Base-by-base conservation (phyloP, 2,888 invertebrate genomes). In the Callinectes sapidus region DNA sequence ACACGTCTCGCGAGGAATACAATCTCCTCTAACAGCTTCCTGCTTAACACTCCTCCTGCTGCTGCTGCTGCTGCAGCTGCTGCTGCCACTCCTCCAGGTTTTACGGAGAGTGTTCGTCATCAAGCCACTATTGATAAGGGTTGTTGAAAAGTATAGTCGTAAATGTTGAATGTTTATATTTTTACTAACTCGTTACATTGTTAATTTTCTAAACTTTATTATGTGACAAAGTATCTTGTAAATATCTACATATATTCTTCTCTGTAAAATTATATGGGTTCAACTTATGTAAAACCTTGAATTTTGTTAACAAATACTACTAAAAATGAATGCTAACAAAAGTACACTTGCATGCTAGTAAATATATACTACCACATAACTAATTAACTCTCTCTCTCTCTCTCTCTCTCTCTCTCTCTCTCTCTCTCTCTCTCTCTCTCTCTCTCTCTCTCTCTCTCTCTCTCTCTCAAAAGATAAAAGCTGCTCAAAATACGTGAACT, bases 1-100 rank as follows among this genome's bases (percentile, higher is more conserved):
- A 77, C 77, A 28, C 14, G 71, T 42, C 71, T 89, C 89, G 77
- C 71, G 71, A 55, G 35, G 66, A 89, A 66, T 89, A 77, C 89
- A 89, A 89, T 89, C 55, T 89, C 87, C 54, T 54, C 87, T 54
- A 42, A 42, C 87, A 54, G 54, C 87, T 54, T 54, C 55, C 55
- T 77, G 71, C 28, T 77, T 77, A 55, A 89, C 89, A 42, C 13
- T 28, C 1, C n/a, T 71, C 42, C 39, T 28, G 89, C 77, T 28
- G 32, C 61, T 61, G 35, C 14, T 48, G 35, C 32, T 55, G 42
- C 28, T n/a, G n/a, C n/a, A n/a, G n/a, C n/a, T n/a, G n/a, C n/a
- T 28, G 6, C 6, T 71, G 71, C 39, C 48, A 77, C 48, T 28
- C 16, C 61, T 61, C 61, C 13, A 81, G 35, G 35, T 2, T 81